phyloP scores from a whole-genome alignment of 2,888 invertebrate species.

The Rhimphoctona megacephalus region DNA sequence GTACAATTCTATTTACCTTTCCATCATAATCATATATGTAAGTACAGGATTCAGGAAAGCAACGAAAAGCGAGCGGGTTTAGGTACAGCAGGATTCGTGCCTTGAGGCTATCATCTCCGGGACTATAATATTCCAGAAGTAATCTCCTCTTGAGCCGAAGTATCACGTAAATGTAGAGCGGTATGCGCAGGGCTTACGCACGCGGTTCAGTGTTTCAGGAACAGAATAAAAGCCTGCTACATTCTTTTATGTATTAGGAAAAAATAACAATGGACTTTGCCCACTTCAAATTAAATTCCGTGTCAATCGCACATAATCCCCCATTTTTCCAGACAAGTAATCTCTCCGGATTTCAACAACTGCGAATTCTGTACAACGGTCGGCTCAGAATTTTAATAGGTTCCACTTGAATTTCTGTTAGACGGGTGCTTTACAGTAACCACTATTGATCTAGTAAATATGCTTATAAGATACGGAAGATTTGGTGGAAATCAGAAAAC shows the following conservation, averaged over 20 bases:
- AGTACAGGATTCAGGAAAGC: constrained; percentile 63
- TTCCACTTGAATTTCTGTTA: not conserved
- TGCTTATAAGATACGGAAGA: not conserved
- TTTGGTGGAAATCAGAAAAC: not conserved
- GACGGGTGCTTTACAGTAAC: not conserved
- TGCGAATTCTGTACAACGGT: not conserved
- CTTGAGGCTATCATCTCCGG: constrained; percentile 36
- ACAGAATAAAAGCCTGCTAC: constrained; percentile 28
- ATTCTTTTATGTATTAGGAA: not conserved
- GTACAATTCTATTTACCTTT: constrained; percentile 73
- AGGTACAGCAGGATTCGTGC: constrained; percentile 52
- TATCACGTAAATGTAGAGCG: constrained; percentile 79
- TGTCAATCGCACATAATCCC: not conserved
- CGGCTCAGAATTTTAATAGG: not conserved
- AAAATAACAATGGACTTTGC: not conserved
- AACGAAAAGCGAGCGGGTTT: constrained; percentile 23
- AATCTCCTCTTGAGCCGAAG: constrained; percentile 77
- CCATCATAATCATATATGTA: constrained; percentile 74
- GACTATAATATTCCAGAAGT: constrained; percentile 70
- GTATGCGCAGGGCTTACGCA: constrained; percentile 77
- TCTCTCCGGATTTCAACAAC: not conserved
- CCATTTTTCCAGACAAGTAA: not conserved
- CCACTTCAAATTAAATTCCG: not conserved
- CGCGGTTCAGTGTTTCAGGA: constrained; percentile 60
- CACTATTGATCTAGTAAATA: not conserved